Base-by-base conservation (phyloP, 2,797 vertebrate genomes). In the Aphelocoma californica region DNA sequence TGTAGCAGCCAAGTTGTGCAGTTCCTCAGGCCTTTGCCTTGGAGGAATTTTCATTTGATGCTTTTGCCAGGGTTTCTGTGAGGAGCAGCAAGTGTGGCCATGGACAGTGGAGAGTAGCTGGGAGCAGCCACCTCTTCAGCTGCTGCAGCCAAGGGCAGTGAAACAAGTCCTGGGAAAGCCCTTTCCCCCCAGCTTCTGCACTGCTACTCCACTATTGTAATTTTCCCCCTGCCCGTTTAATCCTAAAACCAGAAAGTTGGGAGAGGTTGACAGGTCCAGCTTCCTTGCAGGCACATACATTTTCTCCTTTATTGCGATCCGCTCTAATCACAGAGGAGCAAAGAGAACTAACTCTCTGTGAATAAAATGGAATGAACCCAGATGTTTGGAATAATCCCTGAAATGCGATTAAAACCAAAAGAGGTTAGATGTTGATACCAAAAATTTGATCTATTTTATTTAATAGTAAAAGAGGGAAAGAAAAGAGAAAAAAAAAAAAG, bases 81-180 rank as follows among this genome's bases (percentile, higher is more conserved):
- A 32, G 18, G 29, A 32, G 56, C 61, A 71, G 32, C 0, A 0
- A 6, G 26, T 11, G 19, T 51, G 73, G 36, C 70, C 3, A 0
- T 18, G 65, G 44, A 18, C 34, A 38, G 5, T 42, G n/a, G 44
- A 1, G 3, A 69, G 58, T 62, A 74, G 45, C 50, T 40, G 20
- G 50, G 47, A 77, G 10, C 20, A 1, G 10, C 56, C 0, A 0
- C 38, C 32, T 54, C 60, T 67, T 45, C 56, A 50, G 25, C 56
- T 3, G 0, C 60, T 82, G 57, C 53, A 64, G 50, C 42, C 7
- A 6, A 36, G 25, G 36, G 26, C 69, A 50, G 38, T 18, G 19
- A 90, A 45, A 10, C 25, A 69, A 20, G 10, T 47, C 48, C 48
- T 40, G 29, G 69, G 53, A 81, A 88, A 78, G 31, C 18, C 23